Percentiles rank a stretch among this genome's conserved stretches.
phyloP scores from a whole-genome alignment of 37 sponge, comb jelly and placozoan genomes.

The Beroe forskalii region DNA sequence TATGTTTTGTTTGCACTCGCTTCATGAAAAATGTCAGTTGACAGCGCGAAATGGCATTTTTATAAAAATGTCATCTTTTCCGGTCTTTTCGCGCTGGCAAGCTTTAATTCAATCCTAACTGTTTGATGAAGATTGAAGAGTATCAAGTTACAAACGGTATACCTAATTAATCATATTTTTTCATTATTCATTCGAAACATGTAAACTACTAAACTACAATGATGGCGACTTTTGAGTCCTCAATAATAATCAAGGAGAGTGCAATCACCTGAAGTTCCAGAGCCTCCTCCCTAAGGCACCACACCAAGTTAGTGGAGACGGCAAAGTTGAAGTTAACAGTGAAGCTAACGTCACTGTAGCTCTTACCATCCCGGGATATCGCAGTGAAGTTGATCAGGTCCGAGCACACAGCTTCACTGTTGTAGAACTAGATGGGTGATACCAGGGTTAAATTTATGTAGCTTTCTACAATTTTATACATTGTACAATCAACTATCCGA shows the following conservation, averaged over 20 bases:
- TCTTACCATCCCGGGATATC: neutral
- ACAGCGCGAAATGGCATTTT: neutral
- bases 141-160: no score
- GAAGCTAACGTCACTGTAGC: slow-evolving; percentile 46
- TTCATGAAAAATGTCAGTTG: neutral
- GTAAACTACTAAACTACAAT: no score
- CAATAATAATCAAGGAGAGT: no score
- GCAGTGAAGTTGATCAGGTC: slow-evolving; percentile 20
- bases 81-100: no score
- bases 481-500: no score
- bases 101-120: no score
- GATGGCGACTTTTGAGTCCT: no score
- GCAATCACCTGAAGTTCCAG: slow-evolving; percentile 58
- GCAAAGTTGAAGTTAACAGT: slow-evolving; percentile 32
- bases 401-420: slow-evolving; percentile 64
- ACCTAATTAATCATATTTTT: no score
- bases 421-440: slow-evolving; percentile 61
- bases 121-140: no score
- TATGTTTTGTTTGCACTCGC: neutral
- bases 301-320: slow-evolving; percentile 6
- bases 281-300: slow-evolving; percentile 50
- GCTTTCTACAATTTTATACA: no score
- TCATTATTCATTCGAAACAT: no score
- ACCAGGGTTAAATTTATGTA: no score
- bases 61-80: neutral